Evolutionary conservation across 2,797 vertebrate species (phyloP), one percentile per base, ranked within the genome.

Genomic region (Antrozous pallidus): DNA sequence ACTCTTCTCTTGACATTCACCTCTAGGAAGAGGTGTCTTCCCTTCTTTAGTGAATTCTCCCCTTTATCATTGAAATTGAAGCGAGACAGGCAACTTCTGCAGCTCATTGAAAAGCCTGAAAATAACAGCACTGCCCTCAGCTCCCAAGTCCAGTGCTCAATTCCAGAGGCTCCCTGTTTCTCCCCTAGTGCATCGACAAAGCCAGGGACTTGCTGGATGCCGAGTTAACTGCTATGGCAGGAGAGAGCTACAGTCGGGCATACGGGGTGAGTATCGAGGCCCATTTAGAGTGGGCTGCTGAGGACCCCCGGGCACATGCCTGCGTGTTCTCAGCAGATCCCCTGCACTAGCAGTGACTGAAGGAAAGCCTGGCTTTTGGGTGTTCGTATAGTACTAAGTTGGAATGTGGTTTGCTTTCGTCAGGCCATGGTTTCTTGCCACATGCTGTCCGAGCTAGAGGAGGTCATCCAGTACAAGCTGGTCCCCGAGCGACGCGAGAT

Each of bases 391-490:
- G 92, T 97, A 96, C 97, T 97, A 96, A 89, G 82, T 96, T 97
- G 97, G 97, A 98, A 98, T 98, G 97, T 96, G 97, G 94, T 97
- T 95, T 98, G 90, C 96, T 97, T 81, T 96, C 91, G 70, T 92
- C 93, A 99, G 99, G 99, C 99, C 88, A 99, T 99, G 99, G 99
- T 99, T 28, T 99, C 99, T 73, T 99, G 99, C 98, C 99, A 99
- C 98, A 99, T 99, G 99, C 98, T 99, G 78, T 99, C 99, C 0
- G 99, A 99, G 98, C 98, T 99, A 83, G 99, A 99, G 98, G 99
- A 99, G 97, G 99, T 99, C 70, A 99, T 99, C 98, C 99, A 99
- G 98, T 99, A 99, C 93, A 99, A 99, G 97, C 98, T 99, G 95
- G 99, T 99, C 71, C 99, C 99, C 2, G 99, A 99, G 82, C 99